These are phyloP conservation scores for Tethea ocularis DNA, from an alignment of 2,888 invertebrate genomes.

Conservation along the genomic window DNA sequence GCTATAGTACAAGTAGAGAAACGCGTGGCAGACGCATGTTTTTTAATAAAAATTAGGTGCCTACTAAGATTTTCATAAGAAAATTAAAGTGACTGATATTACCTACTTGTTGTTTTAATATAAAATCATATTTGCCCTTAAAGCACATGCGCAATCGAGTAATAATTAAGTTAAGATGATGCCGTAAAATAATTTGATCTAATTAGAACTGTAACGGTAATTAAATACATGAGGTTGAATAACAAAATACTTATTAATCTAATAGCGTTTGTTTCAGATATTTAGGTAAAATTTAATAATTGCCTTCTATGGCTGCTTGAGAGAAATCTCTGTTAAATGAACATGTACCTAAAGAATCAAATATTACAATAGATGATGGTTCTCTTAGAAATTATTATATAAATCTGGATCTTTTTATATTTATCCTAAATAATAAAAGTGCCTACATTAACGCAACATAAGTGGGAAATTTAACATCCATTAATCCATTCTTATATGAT, in stretches of 20 bases:
- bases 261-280: neutral
- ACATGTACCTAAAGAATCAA: neutral
- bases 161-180: conserved; percentile 5
- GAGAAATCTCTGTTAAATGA: neutral
- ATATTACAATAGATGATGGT: neutral
- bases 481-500: too few species aligned
- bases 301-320: neutral
- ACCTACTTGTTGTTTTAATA: conserved; percentile 5
- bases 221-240: conserved; percentile 14
- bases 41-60: neutral
- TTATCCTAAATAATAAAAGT: neutral
- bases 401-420: neutral
- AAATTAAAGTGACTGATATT: neutral
- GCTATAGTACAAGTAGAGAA: too few species aligned
- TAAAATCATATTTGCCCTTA: neutral
- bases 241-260: conserved; percentile 9
- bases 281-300: conserved; percentile 6
- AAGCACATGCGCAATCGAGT: neutral
- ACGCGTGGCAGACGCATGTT: neutral
- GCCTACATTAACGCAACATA: too few species aligned
- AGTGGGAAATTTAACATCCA: too few species aligned
- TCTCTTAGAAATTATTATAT: neutral
- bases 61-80: neutral
- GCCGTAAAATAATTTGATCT: neutral
- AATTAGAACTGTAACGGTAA: conserved; percentile 18